Percentiles rank a stretch among this genome's conserved stretches.
These are phyloP conservation scores for Ylistrum balloti DNA, from an alignment of 1,140 invertebrate genomes.

Conservation along the genomic window DNA sequence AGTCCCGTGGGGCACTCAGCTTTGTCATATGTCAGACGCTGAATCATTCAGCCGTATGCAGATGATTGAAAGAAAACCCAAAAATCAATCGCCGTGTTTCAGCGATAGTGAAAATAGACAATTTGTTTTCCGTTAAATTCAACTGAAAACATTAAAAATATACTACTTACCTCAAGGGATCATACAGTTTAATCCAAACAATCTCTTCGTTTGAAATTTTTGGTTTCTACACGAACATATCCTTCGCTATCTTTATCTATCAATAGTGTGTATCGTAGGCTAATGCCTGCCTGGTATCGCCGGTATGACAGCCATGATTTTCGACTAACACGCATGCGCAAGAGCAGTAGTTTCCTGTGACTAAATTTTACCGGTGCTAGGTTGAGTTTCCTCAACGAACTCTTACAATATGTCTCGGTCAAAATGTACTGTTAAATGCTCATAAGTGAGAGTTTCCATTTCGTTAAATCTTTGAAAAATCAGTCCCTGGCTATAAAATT, in stretches of 20 bases:
- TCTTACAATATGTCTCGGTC: too few relatives aligned
- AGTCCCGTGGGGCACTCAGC: neutral
- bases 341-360: neutral
- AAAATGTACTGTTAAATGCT: too few relatives aligned
- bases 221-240: constrained; percentile 26
- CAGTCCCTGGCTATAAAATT: too few relatives aligned
- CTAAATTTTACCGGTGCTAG: neutral
- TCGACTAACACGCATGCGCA: neutral
- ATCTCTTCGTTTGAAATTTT: constrained; percentile 34
- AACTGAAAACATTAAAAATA: neutral
- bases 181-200: constrained; percentile 27
- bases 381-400: too few relatives aligned
- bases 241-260: neutral
- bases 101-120: constrained; percentile 38
- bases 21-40: constrained; percentile 36
- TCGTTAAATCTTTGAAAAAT: too few relatives aligned
- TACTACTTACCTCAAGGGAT: neutral
- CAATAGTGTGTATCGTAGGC: neutral
- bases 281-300: constrained; percentile 5
- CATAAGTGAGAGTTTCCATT: too few relatives aligned
- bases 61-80: constrained; percentile 38
- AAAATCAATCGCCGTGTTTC: neutral
- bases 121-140: constrained; percentile 11
- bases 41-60: constrained; percentile 33
- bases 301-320: constrained; percentile 38